Evolutionary conservation across 1,140 invertebrate species (phyloP), one percentile per base, ranked within the genome.

Genomic region (Nasonia longicornis): DNA sequence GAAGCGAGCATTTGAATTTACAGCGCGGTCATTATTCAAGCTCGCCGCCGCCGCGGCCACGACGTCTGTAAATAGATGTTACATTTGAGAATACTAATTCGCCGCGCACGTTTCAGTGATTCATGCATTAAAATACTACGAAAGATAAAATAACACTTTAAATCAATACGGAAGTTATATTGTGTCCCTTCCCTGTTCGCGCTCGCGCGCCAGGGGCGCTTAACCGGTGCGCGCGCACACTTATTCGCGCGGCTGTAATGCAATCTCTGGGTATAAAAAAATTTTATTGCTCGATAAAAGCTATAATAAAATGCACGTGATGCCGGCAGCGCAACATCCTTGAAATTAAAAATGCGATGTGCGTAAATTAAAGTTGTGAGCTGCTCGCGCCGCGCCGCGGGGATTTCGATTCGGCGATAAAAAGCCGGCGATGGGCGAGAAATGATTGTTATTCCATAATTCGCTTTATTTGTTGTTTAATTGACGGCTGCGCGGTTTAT

Each of bases 131-230:
- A 76, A 76, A 64, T 76, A 11, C 20, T 76, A 42, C 58, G 38
- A 76, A 76, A 76, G 35, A 76, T 76, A 76, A 76, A 76, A 76
- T 76, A 76, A 42, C 74, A 76, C 58, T 76, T 76, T 76, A 66
- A 66, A 76, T 76, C 74, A 76, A 76, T 76, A 76, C 58, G 58
- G 58, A 76, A 76, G 58, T 76, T 66, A 76, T 76, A 66, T 66
- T 76, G 63, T 58, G 4, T n/a, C n/a, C 31, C 58, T 31, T 16
- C 42, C 38, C 31, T 4, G 31, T 26, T 26, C 26, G 26, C 26
- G 26, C 26, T 26, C 64, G 45, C 48, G 12, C 14, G 8, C 4
- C 52, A 6, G 52, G 52, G 52, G 12, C 52, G 52, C 45, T 67
- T 77, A 67, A 67, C 74, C 38, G 58, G 58, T 31, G 45, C 38